phyloP scores from a whole-genome alignment of 2,797 vertebrate species.

The Enteromius afrohamiltoni region DNA sequence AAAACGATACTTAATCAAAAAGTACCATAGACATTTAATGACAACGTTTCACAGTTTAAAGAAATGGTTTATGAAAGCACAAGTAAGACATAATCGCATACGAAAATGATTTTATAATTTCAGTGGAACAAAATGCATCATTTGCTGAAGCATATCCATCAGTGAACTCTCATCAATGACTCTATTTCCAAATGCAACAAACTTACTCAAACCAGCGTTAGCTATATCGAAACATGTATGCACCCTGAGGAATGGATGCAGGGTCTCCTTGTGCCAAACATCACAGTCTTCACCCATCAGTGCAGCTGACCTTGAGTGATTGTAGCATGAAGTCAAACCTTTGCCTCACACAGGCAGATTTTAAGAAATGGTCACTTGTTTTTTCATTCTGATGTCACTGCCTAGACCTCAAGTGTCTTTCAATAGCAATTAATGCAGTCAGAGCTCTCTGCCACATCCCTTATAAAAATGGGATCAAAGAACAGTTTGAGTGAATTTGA shows the following conservation, averaged over 20 bases:
- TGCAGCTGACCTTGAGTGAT: slow-evolving; percentile 51
- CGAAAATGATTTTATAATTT: slow-evolving; percentile 18
- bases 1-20: slow-evolving; percentile 3
- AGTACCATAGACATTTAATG: slow-evolving; percentile 3
- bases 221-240: not conserved
- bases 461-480: slow-evolving; percentile 59
- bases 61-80: slow-evolving; percentile 23
- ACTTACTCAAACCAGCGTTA: not conserved
- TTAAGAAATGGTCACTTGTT: slow-evolving; percentile 55
- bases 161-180: slow-evolving; percentile 5
- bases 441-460: slow-evolving; percentile 28
- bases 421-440: slow-evolving; percentile 51
- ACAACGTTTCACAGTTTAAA: not conserved
- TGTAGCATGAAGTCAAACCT: slow-evolving; percentile 31
- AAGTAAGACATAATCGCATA: slow-evolving; percentile 6
- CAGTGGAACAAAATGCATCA: slow-evolving; percentile 28
- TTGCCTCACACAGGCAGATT: slow-evolving; percentile 44
- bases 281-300: slow-evolving; percentile 39
- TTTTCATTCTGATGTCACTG: slow-evolving; percentile 47
- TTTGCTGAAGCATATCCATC: slow-evolving; percentile 12
- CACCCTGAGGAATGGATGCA: slow-evolving; percentile 30
- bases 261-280: slow-evolving; percentile 59
- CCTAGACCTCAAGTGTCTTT: slow-evolving; percentile 43
- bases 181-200: slow-evolving; percentile 13
- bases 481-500: slow-evolving; percentile 8